These are phyloP conservation scores for Masticophis lateralis DNA, from an alignment of 2,797 vertebrate species.

Conservation along the genomic window DNA sequence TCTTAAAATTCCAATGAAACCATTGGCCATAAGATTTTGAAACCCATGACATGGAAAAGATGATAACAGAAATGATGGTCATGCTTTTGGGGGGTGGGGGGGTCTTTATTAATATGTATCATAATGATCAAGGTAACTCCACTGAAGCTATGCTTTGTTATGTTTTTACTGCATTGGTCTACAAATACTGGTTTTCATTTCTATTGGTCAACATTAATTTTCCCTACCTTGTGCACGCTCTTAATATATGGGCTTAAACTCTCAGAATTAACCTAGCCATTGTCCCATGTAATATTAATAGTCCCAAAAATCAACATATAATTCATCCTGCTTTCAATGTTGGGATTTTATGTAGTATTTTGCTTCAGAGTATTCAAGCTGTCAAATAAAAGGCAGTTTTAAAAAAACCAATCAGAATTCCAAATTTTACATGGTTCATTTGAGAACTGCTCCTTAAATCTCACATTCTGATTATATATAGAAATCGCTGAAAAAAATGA, in stretches of 20 bases:
- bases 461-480: background rate
- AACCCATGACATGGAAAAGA: background rate
- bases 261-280: background rate
- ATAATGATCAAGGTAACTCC: background rate
- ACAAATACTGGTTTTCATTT: background rate
- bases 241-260: background rate
- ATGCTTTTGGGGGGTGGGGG: background rate
- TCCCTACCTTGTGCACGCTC: background rate
- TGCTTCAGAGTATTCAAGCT: background rate
- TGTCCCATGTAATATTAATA: background rate
- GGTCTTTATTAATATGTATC: background rate
- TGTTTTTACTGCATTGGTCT: background rate
- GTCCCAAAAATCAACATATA: background rate
- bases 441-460: background rate
- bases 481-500: background rate
- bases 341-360: background rate
- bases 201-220: background rate
- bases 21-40: background rate
- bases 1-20: background rate
- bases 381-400: background rate
- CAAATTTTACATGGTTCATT: background rate
- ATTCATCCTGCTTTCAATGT: background rate
- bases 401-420: background rate
- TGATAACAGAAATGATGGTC: background rate
- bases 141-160: background rate